A percentile compares a stretch with the other conserved stretches of the same genome.
These are phyloP conservation scores for Melanocharis versteri DNA, from an alignment of 2,113 vertebrate genomes.

Conservation along the genomic window DNA sequence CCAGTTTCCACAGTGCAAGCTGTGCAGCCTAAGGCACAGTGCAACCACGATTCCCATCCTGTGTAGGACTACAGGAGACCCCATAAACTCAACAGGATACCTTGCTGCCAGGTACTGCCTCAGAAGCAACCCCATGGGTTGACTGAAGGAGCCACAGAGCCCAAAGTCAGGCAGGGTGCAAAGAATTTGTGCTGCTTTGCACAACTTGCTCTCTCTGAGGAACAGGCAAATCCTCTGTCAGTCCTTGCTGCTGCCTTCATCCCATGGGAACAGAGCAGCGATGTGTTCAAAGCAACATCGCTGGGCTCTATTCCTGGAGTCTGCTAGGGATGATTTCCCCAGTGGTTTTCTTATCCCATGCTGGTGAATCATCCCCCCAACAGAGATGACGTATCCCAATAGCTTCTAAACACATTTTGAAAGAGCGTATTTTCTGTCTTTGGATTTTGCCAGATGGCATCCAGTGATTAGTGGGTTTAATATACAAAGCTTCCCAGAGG, in stretches of 20 bases:
- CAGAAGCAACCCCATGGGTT: background rate
- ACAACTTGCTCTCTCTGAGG: background rate
- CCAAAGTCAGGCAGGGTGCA: background rate
- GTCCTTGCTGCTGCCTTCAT: background rate
- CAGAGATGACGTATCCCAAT: background rate
- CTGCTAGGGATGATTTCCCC: conserved; percentile 26
- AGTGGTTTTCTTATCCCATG: background rate
- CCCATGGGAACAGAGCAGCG: background rate
- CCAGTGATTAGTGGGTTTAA: conserved; percentile 45
- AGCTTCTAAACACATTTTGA: conserved; percentile 23
- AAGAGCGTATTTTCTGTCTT: background rate
- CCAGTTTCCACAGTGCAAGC: background rate
- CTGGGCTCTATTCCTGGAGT: background rate
- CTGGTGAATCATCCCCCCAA: background rate
- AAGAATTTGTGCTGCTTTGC: background rate
- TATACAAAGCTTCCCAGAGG: background rate
- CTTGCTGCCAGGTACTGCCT: background rate
- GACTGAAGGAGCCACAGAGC: background rate
- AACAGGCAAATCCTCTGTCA: background rate
- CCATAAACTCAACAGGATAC: background rate
- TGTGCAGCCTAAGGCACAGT: background rate
- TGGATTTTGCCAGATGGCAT: conserved; percentile 1
- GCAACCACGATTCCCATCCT: background rate
- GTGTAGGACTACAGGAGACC: background rate
- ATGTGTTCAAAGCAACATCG: background rate